phyloP scores from a whole-genome alignment of 2,113 vertebrate genomes.

The Neodontobutis hainanensis region DNA sequence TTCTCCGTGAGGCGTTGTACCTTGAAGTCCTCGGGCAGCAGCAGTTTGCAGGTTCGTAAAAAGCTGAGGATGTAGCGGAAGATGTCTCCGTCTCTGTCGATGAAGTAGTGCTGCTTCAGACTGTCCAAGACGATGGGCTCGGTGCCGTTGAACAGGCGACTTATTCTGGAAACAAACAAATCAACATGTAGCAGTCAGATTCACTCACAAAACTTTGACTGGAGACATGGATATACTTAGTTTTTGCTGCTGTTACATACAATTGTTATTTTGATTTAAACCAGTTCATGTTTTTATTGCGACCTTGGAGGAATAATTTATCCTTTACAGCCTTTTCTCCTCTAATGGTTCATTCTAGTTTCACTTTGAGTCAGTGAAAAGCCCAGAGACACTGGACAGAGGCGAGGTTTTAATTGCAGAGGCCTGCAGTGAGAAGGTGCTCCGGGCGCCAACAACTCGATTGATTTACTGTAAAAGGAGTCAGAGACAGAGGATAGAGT shows the following conservation, averaged over 20 bases:
- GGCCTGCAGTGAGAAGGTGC: not conserved
- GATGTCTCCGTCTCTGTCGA: slow-evolving; percentile 95
- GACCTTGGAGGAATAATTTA: too few relatives aligned
- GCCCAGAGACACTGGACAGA: not conserved
- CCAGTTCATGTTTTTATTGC: not conserved
- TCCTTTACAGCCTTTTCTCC: not conserved
- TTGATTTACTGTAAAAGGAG: too few relatives aligned
- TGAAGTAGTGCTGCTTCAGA: slow-evolving; percentile 97
- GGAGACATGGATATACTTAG: too few relatives aligned
- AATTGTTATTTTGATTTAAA: too few relatives aligned
- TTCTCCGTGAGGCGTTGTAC: slow-evolving; percentile 63
- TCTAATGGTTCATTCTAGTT: not conserved
- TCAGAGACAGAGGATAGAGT: too few relatives aligned
- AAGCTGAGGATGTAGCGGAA: slow-evolving; percentile 95
- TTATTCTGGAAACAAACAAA: slow-evolving; percentile 80
- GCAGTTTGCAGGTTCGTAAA: slow-evolving; percentile 91
- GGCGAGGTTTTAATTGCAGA: not conserved
- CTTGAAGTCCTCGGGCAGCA: slow-evolving; percentile 96
- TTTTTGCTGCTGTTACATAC: not conserved
- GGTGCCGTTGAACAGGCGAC: slow-evolving; percentile 92
- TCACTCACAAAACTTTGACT: too few relatives aligned
- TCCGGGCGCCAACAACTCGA: too few relatives aligned
- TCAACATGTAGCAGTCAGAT: not conserved
- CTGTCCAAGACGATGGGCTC: slow-evolving; percentile 97
- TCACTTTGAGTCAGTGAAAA: not conserved